Evolutionary conservation across 2,797 vertebrate genomes (phyloP), one percentile per base, ranked within the genome.

Genomic region (Sebastes hubbsi): DNA sequence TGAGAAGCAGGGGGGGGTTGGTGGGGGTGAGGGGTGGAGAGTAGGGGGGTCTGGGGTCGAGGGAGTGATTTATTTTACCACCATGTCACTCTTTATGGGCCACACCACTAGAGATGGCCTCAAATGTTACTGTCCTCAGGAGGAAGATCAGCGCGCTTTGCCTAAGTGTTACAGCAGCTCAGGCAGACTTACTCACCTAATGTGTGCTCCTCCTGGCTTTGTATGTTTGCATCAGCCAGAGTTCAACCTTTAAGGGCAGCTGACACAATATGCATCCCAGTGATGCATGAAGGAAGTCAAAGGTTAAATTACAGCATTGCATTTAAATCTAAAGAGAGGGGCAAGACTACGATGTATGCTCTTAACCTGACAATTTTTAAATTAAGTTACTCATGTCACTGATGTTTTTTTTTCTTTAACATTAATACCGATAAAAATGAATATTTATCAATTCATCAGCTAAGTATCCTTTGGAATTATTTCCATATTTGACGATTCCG

Each of bases 51-150:
- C 38, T 22, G 70, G 82, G 82, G 90, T 84, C 61, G 13, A 49
- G 81, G 82, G 76, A 77, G 77, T 91, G 93, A 95, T 95, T 95
- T 94, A 95, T 95, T 94, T 95, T 87, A 92, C 89, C 88, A 84
- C 81, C 85, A 77, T 88, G 87, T 94, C 93, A 91, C 90, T 91
- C 89, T 95, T 96, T 95, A 95, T 91, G 86, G 89, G 81, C 89
- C 87, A 69, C 80, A 84, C 87, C 78, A 81, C 84, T 88, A 90
- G 92, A 95, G 82, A 90, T 85, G 88, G 90, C 85, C 87, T 92
- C 86, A 88, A 88, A 94, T 80, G 83, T 95, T 95, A 96, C 88
- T 77, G 88, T 94, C 89, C 95, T 95, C 95, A 64, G 74, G 95
- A 95, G 94, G 87, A 91, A 87, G 90, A 93, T 94, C 92, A 91